phyloP scores from a whole-genome alignment of 2,888 invertebrate genomes.

The Agonopterix heracliana region DNA sequence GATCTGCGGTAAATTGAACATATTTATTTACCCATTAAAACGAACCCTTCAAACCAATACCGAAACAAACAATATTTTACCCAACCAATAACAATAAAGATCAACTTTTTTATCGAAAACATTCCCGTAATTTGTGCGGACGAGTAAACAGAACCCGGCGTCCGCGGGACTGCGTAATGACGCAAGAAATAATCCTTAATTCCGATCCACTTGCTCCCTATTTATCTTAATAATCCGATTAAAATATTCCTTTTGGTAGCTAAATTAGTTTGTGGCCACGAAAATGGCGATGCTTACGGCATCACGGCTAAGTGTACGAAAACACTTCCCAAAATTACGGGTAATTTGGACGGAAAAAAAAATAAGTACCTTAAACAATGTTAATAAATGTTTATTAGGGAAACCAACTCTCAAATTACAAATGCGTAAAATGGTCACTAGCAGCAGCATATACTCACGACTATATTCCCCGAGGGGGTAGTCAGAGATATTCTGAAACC shows the following conservation, averaged over 20 bases:
- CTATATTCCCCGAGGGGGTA: too few relatives aligned
- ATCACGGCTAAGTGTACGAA: not conserved
- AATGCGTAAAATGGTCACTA: too few relatives aligned
- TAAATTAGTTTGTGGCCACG: slow-evolving; percentile 16
- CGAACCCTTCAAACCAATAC: not conserved
- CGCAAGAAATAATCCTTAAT: slow-evolving; percentile 20
- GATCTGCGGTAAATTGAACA: not conserved
- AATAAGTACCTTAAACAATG: too few relatives aligned
- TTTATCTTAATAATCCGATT: slow-evolving; percentile 30
- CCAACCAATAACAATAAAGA: not conserved
- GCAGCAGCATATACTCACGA: too few relatives aligned
- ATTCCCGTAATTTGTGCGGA: slow-evolving; percentile 3
- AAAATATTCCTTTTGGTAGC: slow-evolving; percentile 20
- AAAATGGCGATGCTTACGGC: slow-evolving; percentile 1
- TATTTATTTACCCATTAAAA: not conserved
- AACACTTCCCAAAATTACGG: too few relatives aligned
- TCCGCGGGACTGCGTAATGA: slow-evolving; percentile 12
- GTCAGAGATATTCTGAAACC: too few relatives aligned
- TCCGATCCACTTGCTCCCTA: slow-evolving; percentile 20
- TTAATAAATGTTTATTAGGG: too few relatives aligned
- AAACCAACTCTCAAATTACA: too few relatives aligned
- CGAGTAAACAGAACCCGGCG: slow-evolving; percentile 2
- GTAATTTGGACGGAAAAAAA: too few relatives aligned
- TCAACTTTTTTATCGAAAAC: slow-evolving; percentile 4
- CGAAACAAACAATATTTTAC: not conserved